Evolutionary conservation across 2,113 vertebrate genomes (phyloP).

Genomic region (Pseudopipra pipra): DNA sequence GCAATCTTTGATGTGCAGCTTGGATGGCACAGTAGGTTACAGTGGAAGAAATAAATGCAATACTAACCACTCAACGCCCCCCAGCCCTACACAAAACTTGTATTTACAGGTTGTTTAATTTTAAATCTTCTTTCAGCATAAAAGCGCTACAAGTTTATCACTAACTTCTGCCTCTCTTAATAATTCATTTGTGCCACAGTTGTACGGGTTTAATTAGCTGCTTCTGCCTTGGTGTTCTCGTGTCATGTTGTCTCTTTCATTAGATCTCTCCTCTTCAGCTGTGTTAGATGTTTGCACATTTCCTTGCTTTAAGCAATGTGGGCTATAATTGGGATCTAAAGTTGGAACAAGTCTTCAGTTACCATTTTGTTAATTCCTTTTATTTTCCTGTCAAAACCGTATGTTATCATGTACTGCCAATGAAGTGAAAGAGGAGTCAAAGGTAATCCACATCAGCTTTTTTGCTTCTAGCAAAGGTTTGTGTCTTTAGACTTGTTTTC

Average conservation of each 20-base stretch:
- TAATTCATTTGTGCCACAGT: background rate
- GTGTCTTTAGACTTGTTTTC: background rate
- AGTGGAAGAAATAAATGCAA: background rate
- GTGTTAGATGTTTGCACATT: constrained; percentile 41
- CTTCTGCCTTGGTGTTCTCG: background rate
- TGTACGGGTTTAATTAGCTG: constrained; percentile 25
- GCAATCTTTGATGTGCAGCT: background rate
- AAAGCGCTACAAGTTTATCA: background rate
- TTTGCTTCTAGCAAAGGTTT: background rate
- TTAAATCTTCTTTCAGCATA: background rate
- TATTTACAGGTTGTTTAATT: background rate
- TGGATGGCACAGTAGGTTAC: background rate
- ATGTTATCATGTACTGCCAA: background rate
- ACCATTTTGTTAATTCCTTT: constrained; percentile 42
- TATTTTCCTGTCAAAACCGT: constrained; percentile 41
- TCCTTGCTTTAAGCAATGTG: constrained; percentile 44
- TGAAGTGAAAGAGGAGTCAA: constrained; percentile 30
- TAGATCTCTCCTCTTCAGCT: background rate
- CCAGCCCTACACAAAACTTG: background rate
- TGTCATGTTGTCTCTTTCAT: constrained; percentile 54
- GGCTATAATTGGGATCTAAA: constrained; percentile 49
- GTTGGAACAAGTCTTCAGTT: constrained; percentile 34
- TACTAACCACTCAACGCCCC: background rate
- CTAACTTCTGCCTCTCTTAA: background rate
- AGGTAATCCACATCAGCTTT: constrained; percentile 32